Evolutionary conservation across 1,140 invertebrate species (phyloP).

Genomic region (Lordiphosa collinella): DNA sequence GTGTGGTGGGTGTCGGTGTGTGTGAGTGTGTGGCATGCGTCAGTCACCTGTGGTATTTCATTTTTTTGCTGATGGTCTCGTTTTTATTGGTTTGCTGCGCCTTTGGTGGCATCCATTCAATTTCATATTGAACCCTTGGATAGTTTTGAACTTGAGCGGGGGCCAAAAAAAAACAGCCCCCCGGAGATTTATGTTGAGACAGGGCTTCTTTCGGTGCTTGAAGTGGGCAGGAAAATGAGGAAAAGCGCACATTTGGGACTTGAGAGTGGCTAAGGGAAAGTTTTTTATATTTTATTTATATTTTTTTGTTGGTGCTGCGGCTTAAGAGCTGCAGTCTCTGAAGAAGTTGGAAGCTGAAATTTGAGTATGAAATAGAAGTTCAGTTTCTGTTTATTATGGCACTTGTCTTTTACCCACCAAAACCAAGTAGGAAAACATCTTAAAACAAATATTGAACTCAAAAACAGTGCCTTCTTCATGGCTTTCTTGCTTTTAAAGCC

Average conservation of each 20-base stretch:
- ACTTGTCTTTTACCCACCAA: too few species aligned
- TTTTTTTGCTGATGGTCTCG: constrained; percentile 49
- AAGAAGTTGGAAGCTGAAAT: constrained; percentile 1
- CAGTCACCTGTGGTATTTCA: constrained; percentile 70
- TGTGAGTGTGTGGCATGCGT: constrained; percentile 54
- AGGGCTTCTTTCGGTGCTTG: background rate
- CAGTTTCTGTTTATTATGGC: too few species aligned
- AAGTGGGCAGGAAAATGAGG: background rate
- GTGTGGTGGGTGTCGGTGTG: constrained; percentile 22
- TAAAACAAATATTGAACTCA: too few species aligned
- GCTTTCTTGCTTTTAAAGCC: too few species aligned
- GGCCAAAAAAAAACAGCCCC: constrained; percentile 23
- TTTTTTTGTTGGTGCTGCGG: too few species aligned
- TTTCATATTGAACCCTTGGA: constrained; percentile 16
- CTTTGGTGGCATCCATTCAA: constrained; percentile 7
- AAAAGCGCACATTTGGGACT: background rate
- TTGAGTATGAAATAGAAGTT: too few species aligned
- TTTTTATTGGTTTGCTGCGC: constrained; percentile 55
- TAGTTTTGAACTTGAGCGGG: constrained; percentile 43
- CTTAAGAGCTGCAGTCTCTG: constrained; percentile 6
- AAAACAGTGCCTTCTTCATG: too few species aligned
- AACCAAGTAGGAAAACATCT: too few species aligned
- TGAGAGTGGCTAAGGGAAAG: background rate
- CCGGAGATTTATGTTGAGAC: constrained; percentile 29
- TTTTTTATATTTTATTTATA: background rate